A percentile compares a stretch with the other conserved stretches of the same genome.
phyloP scores from a whole-genome alignment of 2,113 vertebrate genomes.

The Sylvicapra grimmia region DNA sequence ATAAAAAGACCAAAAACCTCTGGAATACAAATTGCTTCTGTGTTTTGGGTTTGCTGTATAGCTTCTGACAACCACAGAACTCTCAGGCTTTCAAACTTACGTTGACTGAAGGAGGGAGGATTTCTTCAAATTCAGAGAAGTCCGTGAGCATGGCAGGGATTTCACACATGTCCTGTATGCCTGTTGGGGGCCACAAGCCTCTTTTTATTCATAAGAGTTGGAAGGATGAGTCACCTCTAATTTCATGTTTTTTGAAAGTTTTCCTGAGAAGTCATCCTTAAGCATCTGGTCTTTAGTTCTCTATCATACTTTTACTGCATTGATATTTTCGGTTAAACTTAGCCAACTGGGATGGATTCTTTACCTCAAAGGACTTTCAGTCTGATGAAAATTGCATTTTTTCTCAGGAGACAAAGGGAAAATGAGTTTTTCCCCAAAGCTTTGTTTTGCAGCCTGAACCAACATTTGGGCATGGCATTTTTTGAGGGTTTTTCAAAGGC shows the following conservation, averaged over 20 bases:
- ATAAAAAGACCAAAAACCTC: conserved; percentile 26
- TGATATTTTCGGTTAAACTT: neutral
- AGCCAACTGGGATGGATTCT: neutral
- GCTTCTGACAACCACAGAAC: conserved; percentile 25
- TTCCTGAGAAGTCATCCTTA: conserved; percentile 11
- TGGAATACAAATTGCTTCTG: conserved; percentile 44
- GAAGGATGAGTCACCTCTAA: conserved; percentile 20
- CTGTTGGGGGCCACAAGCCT: neutral
- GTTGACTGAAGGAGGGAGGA: neutral
- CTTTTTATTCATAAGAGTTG: neutral
- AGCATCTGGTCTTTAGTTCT: neutral
- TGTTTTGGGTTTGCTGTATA: conserved; percentile 15
- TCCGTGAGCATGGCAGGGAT: rapidly evolving
- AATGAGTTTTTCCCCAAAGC: neutral
- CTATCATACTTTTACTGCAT: neutral
- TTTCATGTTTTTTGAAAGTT: conserved; percentile 30
- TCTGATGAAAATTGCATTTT: conserved; percentile 6
- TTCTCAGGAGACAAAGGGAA: neutral
- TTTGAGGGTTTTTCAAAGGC: neutral
- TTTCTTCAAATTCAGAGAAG: neutral
- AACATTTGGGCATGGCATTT: neutral
- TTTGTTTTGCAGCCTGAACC: neutral
- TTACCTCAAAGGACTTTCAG: neutral
- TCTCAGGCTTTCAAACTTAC: neutral
- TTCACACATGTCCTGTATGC: neutral